Evolutionary conservation across 1,140 invertebrate genomes (phyloP).

Genomic region (Rhopalosiphum padi): DNA sequence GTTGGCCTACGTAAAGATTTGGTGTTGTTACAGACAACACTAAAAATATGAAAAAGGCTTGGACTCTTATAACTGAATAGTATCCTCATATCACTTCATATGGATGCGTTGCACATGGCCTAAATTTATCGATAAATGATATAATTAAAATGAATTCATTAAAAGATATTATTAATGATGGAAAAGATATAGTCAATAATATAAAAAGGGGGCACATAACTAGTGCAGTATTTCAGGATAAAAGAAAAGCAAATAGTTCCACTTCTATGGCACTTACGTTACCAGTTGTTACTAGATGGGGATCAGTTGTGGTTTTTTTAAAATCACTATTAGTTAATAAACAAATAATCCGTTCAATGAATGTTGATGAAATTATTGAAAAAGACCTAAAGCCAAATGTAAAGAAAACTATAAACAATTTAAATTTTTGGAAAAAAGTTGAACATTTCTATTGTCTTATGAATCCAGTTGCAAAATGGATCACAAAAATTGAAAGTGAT

Average conservation of each 20-base stretch:
- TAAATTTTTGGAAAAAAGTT: neutral
- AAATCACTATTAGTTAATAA: neutral
- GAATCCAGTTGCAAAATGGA: neutral
- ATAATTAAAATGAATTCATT: slow-evolving; percentile 31
- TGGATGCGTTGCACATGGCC: slow-evolving; percentile 9
- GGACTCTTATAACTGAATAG: slow-evolving; percentile 15
- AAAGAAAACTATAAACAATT: neutral
- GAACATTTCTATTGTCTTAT: neutral
- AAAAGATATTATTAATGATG: neutral
- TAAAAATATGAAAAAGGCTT: slow-evolving; percentile 60
- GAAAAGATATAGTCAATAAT: neutral
- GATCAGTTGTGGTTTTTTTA: neutral
- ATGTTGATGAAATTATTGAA: slow-evolving; percentile 25
- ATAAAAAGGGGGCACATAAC: neutral
- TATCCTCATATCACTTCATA: slow-evolving; percentile 39
- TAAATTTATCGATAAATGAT: slow-evolving; percentile 36
- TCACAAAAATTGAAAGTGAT: slow-evolving; percentile 30
- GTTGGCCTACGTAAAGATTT: slow-evolving; percentile 61
- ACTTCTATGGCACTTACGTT: slow-evolving; percentile 9
- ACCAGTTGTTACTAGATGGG: slow-evolving; percentile 6
- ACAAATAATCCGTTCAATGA: slow-evolving; percentile 23
- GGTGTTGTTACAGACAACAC: slow-evolving; percentile 61
- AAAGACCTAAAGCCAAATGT: neutral
- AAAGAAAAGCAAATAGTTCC: neutral
- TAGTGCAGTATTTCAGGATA: neutral